Evolutionary conservation across 2,888 invertebrate species (phyloP), one percentile per base, ranked within the genome.

Genomic region (Anthrax anthrax): DNA sequence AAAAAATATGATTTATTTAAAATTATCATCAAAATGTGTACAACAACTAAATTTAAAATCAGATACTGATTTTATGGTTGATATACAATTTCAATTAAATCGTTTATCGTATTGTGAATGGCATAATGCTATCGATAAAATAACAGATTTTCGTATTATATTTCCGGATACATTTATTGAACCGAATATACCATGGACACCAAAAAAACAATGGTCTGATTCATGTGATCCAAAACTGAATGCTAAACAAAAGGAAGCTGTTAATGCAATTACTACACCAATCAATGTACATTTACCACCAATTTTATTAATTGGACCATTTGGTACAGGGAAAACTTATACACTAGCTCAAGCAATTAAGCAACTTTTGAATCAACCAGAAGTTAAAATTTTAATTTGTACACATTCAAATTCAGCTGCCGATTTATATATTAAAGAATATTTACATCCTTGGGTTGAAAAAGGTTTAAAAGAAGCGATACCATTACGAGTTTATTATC

Each of bases 341-440:
- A 87, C 88, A 0, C 67, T 89, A 54, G 86, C 86, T 0, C 77
- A 78, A 55, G 82, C 82, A 1, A 79, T 84, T 37, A 78, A 78
- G 56, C 78, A 81, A 56, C 68, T 85, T 38, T 64, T 84, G 29
- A 63, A 71, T 12, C 78, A 81, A 56, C 70, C 75, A 0, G 72
- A 76, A 18, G 77, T 80, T 23, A 75, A 80, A 58, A 79, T 89
- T 44, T 71, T 89, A 51, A 80, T 89, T 44, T 89, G 88, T 61
- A 88, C 88, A 3, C 87, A 88, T 68, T 87, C 86, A 42, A 88
- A 89, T 67, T 86, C 85, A 57, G 87, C 87, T 14, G 87, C 87
- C 12, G 87, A 88, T 70, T 69, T 87, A 48, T 88, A 88, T 59
- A 84, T 88, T 37, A 83, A 83, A 58, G 86, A 88, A 57, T 88